These are phyloP conservation scores for Mycalesis mineus DNA, from an alignment of 2,888 invertebrate species.

Conservation along the genomic window DNA sequence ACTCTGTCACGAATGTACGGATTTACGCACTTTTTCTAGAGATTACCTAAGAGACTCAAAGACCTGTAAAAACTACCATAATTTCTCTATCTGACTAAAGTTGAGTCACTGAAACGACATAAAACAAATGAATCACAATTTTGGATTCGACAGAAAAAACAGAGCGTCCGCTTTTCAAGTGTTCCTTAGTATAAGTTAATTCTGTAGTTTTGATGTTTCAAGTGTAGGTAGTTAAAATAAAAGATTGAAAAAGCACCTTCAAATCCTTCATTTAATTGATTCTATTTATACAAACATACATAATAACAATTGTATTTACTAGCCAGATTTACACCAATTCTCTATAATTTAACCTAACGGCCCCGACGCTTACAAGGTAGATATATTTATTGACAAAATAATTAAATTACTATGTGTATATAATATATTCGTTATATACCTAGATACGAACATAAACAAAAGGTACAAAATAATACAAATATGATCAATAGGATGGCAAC, in stretches of 20 bases:
- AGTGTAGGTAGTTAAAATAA: conserved; percentile 8
- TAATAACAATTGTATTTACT: conserved; percentile 42
- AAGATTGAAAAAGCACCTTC: conserved; percentile 35
- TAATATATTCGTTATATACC: conserved; percentile 78
- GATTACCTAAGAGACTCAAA: too few species aligned
- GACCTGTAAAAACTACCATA: too few species aligned
- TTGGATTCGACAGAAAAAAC: too few species aligned
- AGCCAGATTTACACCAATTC: conserved; percentile 51
- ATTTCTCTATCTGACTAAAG: too few species aligned
- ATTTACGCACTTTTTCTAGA: too few species aligned
- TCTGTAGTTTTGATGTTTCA: too few species aligned
- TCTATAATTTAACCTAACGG: conserved; percentile 42
- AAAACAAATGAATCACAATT: too few species aligned
- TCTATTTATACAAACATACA: conserved; percentile 62
- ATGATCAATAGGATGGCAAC: conserved; percentile 86
- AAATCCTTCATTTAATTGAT: conserved; percentile 63
- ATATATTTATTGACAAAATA: conserved; percentile 30
- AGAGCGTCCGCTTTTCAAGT: too few species aligned
- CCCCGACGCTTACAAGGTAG: conserved; percentile 46
- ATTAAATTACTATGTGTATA: conserved; percentile 24
- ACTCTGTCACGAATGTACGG: too few species aligned
- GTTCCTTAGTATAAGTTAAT: too few species aligned
- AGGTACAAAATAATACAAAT: conserved; percentile 86
- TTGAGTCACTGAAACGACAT: too few species aligned
- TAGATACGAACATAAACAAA: conserved; percentile 89